Percentiles rank a stretch among this genome's conserved stretches.
Conservation (phyloP, 2,797 vertebrate genomes). For the Anguilla megastoma region DNA sequence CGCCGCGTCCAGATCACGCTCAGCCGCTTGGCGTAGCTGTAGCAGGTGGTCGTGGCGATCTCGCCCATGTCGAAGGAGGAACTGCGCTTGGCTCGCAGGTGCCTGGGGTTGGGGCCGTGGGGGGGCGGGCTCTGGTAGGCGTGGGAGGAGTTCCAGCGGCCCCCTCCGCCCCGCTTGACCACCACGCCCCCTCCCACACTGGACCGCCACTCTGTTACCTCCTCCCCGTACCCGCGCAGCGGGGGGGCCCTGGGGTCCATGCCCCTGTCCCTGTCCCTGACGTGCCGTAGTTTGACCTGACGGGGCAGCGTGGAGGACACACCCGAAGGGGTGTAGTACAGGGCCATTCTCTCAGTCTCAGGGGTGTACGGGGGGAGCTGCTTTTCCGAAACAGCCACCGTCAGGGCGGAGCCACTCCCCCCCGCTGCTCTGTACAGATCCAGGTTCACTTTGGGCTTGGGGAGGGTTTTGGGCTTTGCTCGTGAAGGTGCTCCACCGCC, state of each 20-base stretch:
- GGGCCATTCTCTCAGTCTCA: constrained; percentile 67
- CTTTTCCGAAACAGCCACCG: constrained; percentile 52
- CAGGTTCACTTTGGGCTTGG: constrained; percentile 68
- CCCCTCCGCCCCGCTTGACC: constrained; percentile 40
- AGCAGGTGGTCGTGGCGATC: constrained; percentile 68
- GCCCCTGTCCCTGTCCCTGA: constrained; percentile 36
- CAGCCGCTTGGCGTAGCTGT: constrained; percentile 84
- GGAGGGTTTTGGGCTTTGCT: constrained; percentile 64
- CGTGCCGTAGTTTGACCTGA: constrained; percentile 51
- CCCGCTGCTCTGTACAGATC: constrained; percentile 55
- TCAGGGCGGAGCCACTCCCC: constrained; percentile 58
- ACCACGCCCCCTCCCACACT: constrained; percentile 40
- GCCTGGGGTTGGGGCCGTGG: constrained; percentile 36
- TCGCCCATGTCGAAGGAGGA: constrained; percentile 77
- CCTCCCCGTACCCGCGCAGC: constrained; percentile 39
- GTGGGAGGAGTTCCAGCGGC: constrained; percentile 71
- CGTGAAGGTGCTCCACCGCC: constrained; percentile 45
- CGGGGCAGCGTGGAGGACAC: constrained; percentile 70
- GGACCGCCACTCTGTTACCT: constrained; percentile 62
- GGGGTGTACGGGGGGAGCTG: constrained; percentile 55
- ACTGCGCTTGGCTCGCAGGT: constrained; percentile 58
- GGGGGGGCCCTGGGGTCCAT: constrained; percentile 60
- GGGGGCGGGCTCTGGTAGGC: constrained; percentile 68
- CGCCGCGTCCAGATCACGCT: constrained; percentile 87
- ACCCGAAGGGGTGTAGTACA: constrained; percentile 66